Evolutionary conservation across 2,888 invertebrate species (phyloP).

Genomic region (Lamproptera curius): DNA sequence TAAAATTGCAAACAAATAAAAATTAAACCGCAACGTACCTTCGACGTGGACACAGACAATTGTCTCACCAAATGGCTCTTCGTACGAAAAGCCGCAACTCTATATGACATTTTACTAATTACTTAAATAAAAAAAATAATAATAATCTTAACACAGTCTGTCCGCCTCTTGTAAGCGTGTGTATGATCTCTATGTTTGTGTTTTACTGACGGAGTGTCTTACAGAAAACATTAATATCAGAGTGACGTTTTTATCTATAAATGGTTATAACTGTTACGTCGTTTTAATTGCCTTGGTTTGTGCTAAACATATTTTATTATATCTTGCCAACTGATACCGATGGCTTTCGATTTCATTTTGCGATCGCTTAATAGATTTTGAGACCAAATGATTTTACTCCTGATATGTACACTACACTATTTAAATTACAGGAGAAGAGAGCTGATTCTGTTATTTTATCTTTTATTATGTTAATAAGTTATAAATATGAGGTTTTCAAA

Average conservation of each 20-base stretch:
- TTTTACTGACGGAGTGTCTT: constrained; percentile 38
- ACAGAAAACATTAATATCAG: constrained; percentile 47
- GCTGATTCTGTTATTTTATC: too few relatives aligned
- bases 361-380: background rate
- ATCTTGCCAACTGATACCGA: background rate
- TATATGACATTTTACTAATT: constrained; percentile 51
- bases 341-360: background rate
- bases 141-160: constrained; percentile 36
- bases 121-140: constrained; percentile 31
- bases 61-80: constrained; percentile 47
- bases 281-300: constrained; percentile 15
- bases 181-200: constrained; percentile 38
- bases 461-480: too few relatives aligned
- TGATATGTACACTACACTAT: too few relatives aligned
- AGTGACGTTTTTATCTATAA: constrained; percentile 42
- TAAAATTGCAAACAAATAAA: constrained; percentile 7
- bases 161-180: constrained; percentile 42
- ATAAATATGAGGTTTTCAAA: too few relatives aligned
- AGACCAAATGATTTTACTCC: too few relatives aligned
- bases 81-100: constrained; percentile 49
- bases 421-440: too few relatives aligned
- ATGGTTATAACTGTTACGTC: constrained; percentile 37
- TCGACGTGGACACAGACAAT: constrained; percentile 49
- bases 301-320: constrained; percentile 11
- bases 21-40: constrained; percentile 39